Percentiles rank a stretch among this genome's conserved stretches.
These are phyloP conservation scores for Adoxophyes honmai DNA, from an alignment of 1,140 invertebrate species.

Conservation along the genomic window DNA sequence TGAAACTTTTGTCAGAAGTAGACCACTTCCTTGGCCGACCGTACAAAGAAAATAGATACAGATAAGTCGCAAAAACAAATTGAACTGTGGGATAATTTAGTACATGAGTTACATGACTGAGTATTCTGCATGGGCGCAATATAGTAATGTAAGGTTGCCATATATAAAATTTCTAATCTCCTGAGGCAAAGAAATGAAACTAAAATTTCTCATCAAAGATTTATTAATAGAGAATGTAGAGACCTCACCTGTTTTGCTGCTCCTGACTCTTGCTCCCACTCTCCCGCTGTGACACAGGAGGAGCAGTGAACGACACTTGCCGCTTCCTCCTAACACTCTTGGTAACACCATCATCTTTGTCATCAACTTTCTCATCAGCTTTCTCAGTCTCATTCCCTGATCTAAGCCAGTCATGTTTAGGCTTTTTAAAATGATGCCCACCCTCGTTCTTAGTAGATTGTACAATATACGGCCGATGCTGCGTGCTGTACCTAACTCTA, in stretches of 20 bases:
- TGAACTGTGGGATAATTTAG: no score
- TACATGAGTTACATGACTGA: no score
- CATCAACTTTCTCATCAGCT: slow-evolving; percentile 3
- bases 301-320: background rate
- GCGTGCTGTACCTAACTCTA: slow-evolving; percentile 32
- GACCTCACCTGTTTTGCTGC: background rate
- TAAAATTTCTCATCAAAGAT: background rate
- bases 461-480: slow-evolving; percentile 39
- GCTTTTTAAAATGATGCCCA: background rate
- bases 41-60: no score
- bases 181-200: slow-evolving; percentile 11
- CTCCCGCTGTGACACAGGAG: background rate
- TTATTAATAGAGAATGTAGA: background rate
- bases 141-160: no score
- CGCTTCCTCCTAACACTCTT: slow-evolving; percentile 23
- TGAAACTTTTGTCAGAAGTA: no score
- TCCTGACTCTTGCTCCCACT: background rate
- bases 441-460: slow-evolving; percentile 41
- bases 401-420: slow-evolving; percentile 24
- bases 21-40: no score
- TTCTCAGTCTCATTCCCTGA: slow-evolving; percentile 19
- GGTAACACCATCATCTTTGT: slow-evolving; percentile 6
- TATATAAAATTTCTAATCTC: no score
- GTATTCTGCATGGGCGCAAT: no score
- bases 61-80: no score